Percentiles rank a stretch among this genome's conserved stretches.
These are phyloP conservation scores for Leptopilina syphax DNA, from an alignment of 2,888 invertebrate species.

Conservation along the genomic window DNA sequence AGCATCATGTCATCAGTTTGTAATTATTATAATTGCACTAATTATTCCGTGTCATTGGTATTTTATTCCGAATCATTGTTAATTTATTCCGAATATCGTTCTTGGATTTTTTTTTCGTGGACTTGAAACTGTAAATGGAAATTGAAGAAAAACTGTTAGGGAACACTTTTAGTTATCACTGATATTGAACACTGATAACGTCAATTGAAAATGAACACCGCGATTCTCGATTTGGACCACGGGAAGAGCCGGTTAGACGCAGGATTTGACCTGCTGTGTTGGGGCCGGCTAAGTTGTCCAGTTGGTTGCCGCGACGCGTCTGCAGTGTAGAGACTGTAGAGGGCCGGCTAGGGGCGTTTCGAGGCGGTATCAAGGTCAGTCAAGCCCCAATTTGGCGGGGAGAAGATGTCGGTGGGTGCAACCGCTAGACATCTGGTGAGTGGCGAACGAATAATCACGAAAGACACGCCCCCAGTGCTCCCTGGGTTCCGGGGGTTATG, in stretches of 20 bases:
- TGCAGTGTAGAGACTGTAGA: conserved; percentile 68
- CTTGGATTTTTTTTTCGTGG: too few relatives aligned
- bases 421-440: conserved; percentile 57
- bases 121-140: too few relatives aligned
- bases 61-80: too few relatives aligned
- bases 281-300: conserved; percentile 71
- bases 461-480: conserved; percentile 39
- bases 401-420: conserved; percentile 38
- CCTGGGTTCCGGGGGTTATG: conserved; percentile 48
- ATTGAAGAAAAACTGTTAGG: too few relatives aligned
- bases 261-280: conserved; percentile 66
- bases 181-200: not conserved
- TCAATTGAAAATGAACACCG: conserved; percentile 30
- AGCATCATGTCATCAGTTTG: too few relatives aligned
- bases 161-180: too few relatives aligned
- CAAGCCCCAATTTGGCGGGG: conserved; percentile 34
- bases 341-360: conserved; percentile 68
- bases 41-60: too few relatives aligned
- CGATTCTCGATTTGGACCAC: conserved; percentile 42
- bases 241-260: conserved; percentile 60
- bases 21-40: too few relatives aligned
- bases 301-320: conserved; percentile 75
- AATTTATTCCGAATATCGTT: too few relatives aligned
- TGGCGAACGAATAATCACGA: conserved; percentile 37
- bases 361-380: conserved; percentile 56